Base-by-base conservation (phyloP, 2,888 invertebrate species). In the Drosophila atroscutellata region DNA sequence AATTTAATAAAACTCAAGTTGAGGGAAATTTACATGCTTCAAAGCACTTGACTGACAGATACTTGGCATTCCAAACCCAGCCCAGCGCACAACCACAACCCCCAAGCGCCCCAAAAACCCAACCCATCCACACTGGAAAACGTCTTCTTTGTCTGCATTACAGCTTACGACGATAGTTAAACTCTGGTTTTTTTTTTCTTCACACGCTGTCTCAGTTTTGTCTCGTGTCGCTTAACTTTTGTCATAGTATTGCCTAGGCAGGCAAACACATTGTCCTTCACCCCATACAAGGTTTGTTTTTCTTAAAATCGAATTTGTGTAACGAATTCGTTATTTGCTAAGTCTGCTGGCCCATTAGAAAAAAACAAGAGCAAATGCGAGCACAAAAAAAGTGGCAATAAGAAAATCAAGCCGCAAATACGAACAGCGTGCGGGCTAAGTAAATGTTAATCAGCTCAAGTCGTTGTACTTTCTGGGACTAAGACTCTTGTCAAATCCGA, bases 1-100 rank as follows among this genome's bases (percentile, higher is more conserved):
- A 86, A 90, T 90, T 89, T 90, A 90, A 86, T 90, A 89, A 89
- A 87, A 90, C 86, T 77, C 73, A 73, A 82, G 75, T 86, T 82
- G 74, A 80, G 58, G 69, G 58, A 89, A 90, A 89, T 86, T 81
- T 87, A 87, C 86, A 86, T 90, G 88, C 86, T 74, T 60, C 71
- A 63, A 71, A 64, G 74, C 82, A 65, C 69, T 76, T 67, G 72
- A 13, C 62, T 73, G 66, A 70, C 72, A 83, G 83, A 75, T 69
- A 80, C 76, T 83, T 71, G 83, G 63, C 66, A 79, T 79, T 45
- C 49, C 52, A 50, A 24, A 26, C 18, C 47, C 58, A 26, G 13
- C 6, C 8, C 32, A 32, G 32, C 32, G 20, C 13, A 20, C 13
- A 30, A 2, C 15, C 15, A 4, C 15, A 32, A 32, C 11, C 30